Conservation (phyloP, 1,140 invertebrate genomes). For the Artemia franciscana region DNA sequence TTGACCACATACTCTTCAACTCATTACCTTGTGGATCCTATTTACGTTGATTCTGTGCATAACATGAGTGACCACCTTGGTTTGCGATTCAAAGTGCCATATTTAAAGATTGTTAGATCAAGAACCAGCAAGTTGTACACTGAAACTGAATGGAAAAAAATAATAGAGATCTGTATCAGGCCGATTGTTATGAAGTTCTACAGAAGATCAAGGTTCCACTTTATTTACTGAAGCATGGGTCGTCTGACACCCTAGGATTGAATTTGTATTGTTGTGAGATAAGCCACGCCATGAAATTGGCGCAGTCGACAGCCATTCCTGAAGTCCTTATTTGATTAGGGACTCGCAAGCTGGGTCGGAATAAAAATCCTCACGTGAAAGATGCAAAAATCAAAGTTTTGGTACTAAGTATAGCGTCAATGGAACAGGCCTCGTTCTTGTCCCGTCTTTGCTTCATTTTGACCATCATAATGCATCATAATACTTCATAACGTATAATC, state of each 20-base stretch:
- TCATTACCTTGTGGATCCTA: not conserved
- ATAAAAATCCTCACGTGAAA: too few relatives aligned
- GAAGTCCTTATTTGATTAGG: not conserved
- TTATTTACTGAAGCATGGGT: not conserved
- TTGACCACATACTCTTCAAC: not conserved
- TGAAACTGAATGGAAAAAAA: not conserved
- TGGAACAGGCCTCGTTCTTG: not conserved
- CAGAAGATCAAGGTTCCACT: not conserved
- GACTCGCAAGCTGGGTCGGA: not conserved
- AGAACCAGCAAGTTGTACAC: not conserved
- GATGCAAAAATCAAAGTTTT: not conserved
- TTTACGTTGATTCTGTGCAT: not conserved
- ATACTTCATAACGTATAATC: not conserved
- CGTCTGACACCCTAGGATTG: not conserved
- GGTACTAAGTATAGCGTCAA: not conserved
- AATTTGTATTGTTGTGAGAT: not conserved
- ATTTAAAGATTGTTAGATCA: not conserved
- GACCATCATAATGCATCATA: not conserved
- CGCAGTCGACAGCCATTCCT: not conserved
- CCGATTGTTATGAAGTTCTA: not conserved
- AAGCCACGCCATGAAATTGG: not conserved
- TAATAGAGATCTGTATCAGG: not conserved
- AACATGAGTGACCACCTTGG: not conserved
- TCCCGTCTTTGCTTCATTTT: not conserved
- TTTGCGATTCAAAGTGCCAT: not conserved